phyloP scores from a whole-genome alignment of 2,888 invertebrate species.

The Platerodrilus igneus region DNA sequence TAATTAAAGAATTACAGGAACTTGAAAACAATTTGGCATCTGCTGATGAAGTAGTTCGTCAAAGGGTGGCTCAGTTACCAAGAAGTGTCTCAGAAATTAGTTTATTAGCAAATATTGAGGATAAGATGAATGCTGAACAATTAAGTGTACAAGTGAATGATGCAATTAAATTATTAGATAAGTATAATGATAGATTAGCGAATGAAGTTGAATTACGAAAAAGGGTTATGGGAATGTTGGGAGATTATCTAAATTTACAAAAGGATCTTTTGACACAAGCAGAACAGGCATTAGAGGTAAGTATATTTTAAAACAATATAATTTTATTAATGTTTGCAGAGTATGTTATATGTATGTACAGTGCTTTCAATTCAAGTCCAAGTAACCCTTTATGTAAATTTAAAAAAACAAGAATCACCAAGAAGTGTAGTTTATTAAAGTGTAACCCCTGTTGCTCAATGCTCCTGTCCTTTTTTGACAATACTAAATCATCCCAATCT shows the following conservation, averaged over 20 bases:
- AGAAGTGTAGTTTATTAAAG: too few relatives aligned
- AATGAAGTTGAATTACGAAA: conserved; percentile 88
- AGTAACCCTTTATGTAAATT: too few relatives aligned
- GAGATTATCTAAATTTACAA: conserved; percentile 84
- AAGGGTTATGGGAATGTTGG: conserved; percentile 78
- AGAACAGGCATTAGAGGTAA: conserved; percentile 81
- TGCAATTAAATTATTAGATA: conserved; percentile 78
- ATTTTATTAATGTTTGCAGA: too few relatives aligned
- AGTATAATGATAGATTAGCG: conserved; percentile 82
- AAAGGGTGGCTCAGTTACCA: conserved; percentile 89
- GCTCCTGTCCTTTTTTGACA: too few relatives aligned
- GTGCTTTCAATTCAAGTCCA: too few relatives aligned
- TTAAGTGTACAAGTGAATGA: conserved; percentile 81
- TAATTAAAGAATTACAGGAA: conserved; percentile 78
- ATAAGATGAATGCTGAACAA: conserved; percentile 68
- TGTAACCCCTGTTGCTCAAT: too few relatives aligned
- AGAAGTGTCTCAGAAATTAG: conserved; percentile 91
- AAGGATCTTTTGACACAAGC: conserved; percentile 80
- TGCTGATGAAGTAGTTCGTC: conserved; percentile 87
- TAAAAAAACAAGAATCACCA: too few relatives aligned
- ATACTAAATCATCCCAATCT: too few relatives aligned
- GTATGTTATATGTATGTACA: too few relatives aligned
- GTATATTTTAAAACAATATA: too few relatives aligned
- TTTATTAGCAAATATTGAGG: conserved; percentile 79
- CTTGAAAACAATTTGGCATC: conserved; percentile 93